Evolutionary conservation across 2,797 vertebrate species (phyloP).

Genomic region (Myripristis murdjan): DNA sequence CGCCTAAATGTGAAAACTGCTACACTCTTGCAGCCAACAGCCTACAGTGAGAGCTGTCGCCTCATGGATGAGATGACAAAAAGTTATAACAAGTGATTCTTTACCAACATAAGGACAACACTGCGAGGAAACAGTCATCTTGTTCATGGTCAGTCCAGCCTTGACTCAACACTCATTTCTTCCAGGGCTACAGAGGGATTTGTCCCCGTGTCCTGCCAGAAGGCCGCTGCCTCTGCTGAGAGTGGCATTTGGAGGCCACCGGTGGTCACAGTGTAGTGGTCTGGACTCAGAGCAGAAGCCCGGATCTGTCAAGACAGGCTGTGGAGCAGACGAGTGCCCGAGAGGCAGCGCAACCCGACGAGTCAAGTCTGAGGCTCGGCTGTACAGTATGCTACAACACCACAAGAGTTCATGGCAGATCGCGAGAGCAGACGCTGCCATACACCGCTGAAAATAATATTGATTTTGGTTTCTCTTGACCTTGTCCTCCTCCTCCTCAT

Average conservation of each 20-base stretch:
- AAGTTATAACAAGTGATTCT: too few species aligned
- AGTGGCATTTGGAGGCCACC: conserved; percentile 14
- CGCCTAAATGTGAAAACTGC: too few species aligned
- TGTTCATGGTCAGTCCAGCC: not conserved
- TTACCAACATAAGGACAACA: too few species aligned
- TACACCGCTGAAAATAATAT: conserved; percentile 31
- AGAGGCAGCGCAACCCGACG: conserved; percentile 1
- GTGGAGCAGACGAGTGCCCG: not conserved
- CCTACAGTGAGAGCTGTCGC: not conserved
- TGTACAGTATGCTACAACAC: conserved; percentile 1
- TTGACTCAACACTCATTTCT: not conserved
- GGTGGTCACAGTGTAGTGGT: conserved; percentile 9
- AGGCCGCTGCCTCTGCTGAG: conserved; percentile 5
- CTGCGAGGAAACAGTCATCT: not conserved
- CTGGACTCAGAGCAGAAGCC: conserved; percentile 5
- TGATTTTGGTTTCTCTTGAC: conserved; percentile 50
- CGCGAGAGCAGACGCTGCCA: conserved; percentile 18
- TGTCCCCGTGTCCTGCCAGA: not conserved
- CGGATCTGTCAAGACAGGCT: conserved; percentile 23
- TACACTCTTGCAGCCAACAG: not conserved
- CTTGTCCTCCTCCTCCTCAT: conserved; percentile 56
- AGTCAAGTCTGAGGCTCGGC: conserved; percentile 5
- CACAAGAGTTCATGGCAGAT: conserved; percentile 21
- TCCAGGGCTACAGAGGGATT: not conserved
- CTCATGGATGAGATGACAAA: not conserved